These are phyloP conservation scores for Pitta sordida DNA, from an alignment of 2,113 vertebrate species.

Conservation along the genomic window DNA sequence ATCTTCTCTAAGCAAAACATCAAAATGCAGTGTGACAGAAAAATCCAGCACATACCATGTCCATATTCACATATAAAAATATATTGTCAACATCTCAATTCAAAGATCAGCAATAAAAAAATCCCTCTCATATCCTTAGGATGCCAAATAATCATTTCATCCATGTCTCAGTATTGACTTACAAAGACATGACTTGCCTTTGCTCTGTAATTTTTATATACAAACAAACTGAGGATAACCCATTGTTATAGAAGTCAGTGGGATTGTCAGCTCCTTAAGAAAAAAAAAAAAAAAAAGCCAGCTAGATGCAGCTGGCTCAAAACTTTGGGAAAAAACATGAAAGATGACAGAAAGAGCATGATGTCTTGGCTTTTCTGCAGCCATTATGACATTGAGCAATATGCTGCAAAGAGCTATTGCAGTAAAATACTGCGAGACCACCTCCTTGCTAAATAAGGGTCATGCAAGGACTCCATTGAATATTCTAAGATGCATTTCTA, in stretches of 20 bases:
- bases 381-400: constrained; percentile 10
- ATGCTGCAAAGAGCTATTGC: neutral
- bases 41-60: neutral
- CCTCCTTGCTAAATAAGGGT: neutral
- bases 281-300: neutral
- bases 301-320: constrained; percentile 1
- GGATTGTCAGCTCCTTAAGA: neutral
- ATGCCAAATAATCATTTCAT: constrained; percentile 16
- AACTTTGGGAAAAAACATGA: constrained; percentile 34
- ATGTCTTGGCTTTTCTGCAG: constrained; percentile 21
- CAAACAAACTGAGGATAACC: constrained; percentile 1
- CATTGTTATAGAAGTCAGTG: neutral
- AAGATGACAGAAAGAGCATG: neutral
- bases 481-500: neutral
- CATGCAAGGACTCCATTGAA: neutral
- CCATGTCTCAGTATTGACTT: neutral
- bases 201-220: constrained; percentile 4
- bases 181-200: constrained; percentile 26
- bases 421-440: constrained; percentile 24
- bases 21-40: constrained; percentile 16
- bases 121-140: neutral
- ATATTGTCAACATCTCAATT: constrained; percentile 10
- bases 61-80: constrained; percentile 7
- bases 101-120: neutral
- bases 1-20: neutral